phyloP scores from a whole-genome alignment of 2,888 invertebrate genomes.

The Thymelicus acteon region DNA sequence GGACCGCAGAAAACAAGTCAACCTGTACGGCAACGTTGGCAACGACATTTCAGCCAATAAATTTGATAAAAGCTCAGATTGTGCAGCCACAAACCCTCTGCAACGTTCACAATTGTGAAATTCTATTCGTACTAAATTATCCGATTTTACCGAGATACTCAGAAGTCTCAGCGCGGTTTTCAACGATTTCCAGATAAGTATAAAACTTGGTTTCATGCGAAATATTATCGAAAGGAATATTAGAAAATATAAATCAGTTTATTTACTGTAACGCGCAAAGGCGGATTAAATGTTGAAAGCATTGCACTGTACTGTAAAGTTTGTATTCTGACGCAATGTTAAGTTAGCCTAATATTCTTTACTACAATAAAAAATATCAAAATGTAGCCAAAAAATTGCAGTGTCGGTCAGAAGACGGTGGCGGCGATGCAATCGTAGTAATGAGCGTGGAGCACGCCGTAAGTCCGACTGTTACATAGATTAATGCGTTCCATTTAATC shows the following conservation, averaged over 20 bases:
- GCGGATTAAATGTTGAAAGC: no score
- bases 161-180: constrained; percentile 2
- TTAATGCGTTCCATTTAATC: constrained; percentile 11
- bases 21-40: constrained; percentile 20
- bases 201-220: not conserved
- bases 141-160: constrained; percentile 17
- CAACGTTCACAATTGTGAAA: constrained; percentile 26
- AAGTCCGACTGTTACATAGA: constrained; percentile 47
- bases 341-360: not conserved
- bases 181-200: constrained; percentile 15
- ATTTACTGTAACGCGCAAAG: no score
- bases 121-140: constrained; percentile 25
- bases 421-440: constrained; percentile 66
- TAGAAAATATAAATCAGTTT: no score
- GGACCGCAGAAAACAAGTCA: constrained; percentile 36
- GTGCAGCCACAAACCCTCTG: constrained; percentile 19
- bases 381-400: not conserved
- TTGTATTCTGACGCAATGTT: no score
- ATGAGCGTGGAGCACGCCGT: constrained; percentile 59
- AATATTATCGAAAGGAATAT: not conserved
- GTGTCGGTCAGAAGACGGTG: constrained; percentile 53
- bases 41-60: constrained; percentile 38
- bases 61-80: constrained; percentile 28
- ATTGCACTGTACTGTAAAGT: no score
- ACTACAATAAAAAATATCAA: not conserved